Evolutionary conservation across 2,797 vertebrate species (phyloP).

Genomic region (Pitangus sulphuratus): DNA sequence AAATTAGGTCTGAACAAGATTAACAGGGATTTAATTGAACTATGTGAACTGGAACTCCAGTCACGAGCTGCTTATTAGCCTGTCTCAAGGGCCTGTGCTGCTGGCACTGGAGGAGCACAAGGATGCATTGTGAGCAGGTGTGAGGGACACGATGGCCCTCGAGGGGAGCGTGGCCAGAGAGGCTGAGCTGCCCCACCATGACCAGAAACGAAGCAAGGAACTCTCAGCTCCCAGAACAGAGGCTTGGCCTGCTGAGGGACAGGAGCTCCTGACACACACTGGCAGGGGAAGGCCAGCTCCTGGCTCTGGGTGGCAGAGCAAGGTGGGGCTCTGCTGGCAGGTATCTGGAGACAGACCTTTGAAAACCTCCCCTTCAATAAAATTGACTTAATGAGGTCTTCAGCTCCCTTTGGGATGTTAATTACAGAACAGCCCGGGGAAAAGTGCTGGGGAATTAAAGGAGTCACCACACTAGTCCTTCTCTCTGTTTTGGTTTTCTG

Average conservation of each 20-base stretch:
- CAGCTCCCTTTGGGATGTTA: constrained; percentile 54
- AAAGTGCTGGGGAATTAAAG: constrained; percentile 27
- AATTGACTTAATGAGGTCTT: constrained; percentile 35
- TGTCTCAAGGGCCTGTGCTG: constrained; percentile 14
- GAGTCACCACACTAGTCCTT: neutral
- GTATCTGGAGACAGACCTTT: constrained; percentile 4
- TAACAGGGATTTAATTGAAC: constrained; percentile 72
- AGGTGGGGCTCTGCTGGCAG: neutral
- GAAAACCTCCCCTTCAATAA: constrained; percentile 40
- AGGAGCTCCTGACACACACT: neutral
- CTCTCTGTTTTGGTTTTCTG: neutral
- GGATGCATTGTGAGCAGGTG: neutral
- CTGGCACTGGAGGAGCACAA: constrained; percentile 29
- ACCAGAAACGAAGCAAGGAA: neutral
- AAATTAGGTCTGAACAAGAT: constrained; percentile 70
- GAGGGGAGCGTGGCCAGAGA: rapidly evolving
- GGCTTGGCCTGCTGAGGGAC: neutral
- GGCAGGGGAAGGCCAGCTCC: neutral
- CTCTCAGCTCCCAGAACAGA: neutral
- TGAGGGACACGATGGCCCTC: neutral
- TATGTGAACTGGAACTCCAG: constrained; percentile 63
- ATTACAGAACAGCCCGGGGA: constrained; percentile 41
- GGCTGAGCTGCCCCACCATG: neutral
- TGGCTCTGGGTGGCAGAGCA: neutral
- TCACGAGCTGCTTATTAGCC: constrained; percentile 64